phyloP scores from a whole-genome alignment of 2,113 vertebrate species.

The Sinosuthora webbiana region DNA sequence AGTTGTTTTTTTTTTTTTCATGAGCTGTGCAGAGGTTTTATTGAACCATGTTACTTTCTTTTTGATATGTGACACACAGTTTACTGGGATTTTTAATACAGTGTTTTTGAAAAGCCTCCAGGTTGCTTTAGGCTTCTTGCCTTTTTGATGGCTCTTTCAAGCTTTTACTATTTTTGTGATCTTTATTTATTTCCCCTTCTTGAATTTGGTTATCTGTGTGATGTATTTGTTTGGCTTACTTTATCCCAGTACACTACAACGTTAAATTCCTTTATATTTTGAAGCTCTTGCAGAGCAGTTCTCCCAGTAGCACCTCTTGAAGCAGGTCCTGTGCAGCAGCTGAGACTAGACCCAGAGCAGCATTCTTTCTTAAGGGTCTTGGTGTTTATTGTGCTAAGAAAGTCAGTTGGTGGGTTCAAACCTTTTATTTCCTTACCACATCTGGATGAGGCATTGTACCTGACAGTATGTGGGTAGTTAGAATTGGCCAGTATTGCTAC shows the following conservation, averaged over 20 bases:
- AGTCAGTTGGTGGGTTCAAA: not conserved
- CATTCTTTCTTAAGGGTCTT: not conserved
- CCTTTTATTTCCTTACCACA: not conserved
- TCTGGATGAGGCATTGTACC: not conserved
- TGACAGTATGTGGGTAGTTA: not conserved
- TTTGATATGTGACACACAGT: not conserved
- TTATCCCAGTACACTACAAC: not conserved
- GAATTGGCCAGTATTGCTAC: not conserved
- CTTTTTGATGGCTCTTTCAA: constrained; percentile 1
- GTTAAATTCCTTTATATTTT: not conserved
- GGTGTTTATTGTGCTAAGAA: not conserved
- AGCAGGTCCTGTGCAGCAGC: not conserved
- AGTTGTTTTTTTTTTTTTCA: not conserved
- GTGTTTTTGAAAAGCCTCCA: constrained; percentile 33
- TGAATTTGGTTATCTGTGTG: constrained; percentile 10
- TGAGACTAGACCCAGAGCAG: not conserved
- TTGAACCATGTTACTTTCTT: not conserved
- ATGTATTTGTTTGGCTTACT: constrained; percentile 24
- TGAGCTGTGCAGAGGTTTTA: not conserved
- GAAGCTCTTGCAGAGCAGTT: not conserved
- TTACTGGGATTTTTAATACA: not conserved
- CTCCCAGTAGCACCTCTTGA: not conserved
- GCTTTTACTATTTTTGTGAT: not conserved
- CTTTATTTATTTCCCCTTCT: constrained; percentile 12
- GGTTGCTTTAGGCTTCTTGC: constrained; percentile 30